Evolutionary conservation across 2,888 invertebrate genomes (phyloP), one percentile per base, ranked within the genome.

Genomic region (Philereme transversata): DNA sequence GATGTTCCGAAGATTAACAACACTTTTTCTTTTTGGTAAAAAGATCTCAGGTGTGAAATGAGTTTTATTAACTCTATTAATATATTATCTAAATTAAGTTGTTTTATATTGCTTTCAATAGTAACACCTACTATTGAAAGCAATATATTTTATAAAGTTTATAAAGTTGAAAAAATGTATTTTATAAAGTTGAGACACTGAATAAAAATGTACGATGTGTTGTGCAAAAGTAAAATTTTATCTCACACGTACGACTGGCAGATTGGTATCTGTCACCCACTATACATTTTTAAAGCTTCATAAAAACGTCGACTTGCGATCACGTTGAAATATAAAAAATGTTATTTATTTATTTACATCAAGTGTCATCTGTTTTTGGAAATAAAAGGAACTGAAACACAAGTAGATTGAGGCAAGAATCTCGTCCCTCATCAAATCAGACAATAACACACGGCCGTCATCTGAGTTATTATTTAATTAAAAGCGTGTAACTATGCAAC

Each of bases 211-310:
- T 22, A 22, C 22, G 38, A 38, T 55, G 61, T 46, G 44, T 55
- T 62, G 48, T 65, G 61, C 66, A 51, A 62, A 64, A 57, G 56
- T 62, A 51, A 57, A 59, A 57, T 51, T 59, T 64, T 65, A 68
- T 72, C 66, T 62, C 43, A 62, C 65, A 67, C 63, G 65, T 67
- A 67, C 60, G 60, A 55, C 54, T 51, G 52, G 38, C 44, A 65
- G 72, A 70, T 72, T 64, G 51, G 44, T 50, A 72, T 72, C 69
- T 60, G 64, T 65, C 68, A 68, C 64, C 66, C 69, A 69, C 65
- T 56, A 59, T 60, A 57, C 70, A 67, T 70, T 67, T 49, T 68
- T 68, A 68, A 65, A 67, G 51, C 55, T 55, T 55, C 53, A 57
- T 68, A 67, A 67, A 63, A 63, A 54, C 59, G 53, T 62, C 55